Base-by-base conservation (phyloP, 2,888 invertebrate species). In the Steromphala cineraria region DNA sequence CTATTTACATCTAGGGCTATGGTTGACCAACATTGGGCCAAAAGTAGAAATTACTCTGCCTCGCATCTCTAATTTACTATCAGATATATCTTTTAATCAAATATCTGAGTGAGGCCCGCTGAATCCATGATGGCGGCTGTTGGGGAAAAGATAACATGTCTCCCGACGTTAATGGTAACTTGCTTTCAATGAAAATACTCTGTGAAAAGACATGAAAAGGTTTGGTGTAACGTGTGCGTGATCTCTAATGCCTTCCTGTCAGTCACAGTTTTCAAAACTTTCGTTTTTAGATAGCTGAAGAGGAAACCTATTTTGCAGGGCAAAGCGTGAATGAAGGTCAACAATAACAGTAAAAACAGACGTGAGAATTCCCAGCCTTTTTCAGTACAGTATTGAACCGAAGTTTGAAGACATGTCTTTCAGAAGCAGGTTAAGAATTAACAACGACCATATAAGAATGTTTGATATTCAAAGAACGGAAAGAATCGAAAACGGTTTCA, bases 41-140 rank as follows among this genome's bases (percentile, higher is more conserved):
- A 28, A 28, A 28, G 62, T n/a, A 62, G 62, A 62, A 62, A 62
- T 62, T 62, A 62, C 62, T 4, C 17, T 28, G 28, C 24, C 28
- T 24, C 62, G 24, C 15, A 28, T 62, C 62, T 62, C 28, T 62
- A 21, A 62, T 62, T 62, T 62, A 24, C 62, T 62, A n/a, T 28
- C 24, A 62, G 62, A 62, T 28, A 24, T 62, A 71, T 71, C 71
- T 71, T 71, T 71, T 71, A 71, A 71, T 71, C 71, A 71, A 71
- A 71, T 36, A 19, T 62, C 62, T 62, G 62, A 62, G 28, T 13
- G 62, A 62, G 28, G 62, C 8, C 24, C 24, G 24, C 28, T 21
- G 28, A 62, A 17, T 62, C n/a, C 62, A 62, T 62, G 62, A 62
- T 62, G 15, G n/a, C 24, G 62, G 62, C 13, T 62, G 15, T 24